A percentile compares a stretch with the other conserved stretches of the same genome.
phyloP scores from a whole-genome alignment of 2,888 invertebrate species.

The Tricholauxania praeusta region DNA sequence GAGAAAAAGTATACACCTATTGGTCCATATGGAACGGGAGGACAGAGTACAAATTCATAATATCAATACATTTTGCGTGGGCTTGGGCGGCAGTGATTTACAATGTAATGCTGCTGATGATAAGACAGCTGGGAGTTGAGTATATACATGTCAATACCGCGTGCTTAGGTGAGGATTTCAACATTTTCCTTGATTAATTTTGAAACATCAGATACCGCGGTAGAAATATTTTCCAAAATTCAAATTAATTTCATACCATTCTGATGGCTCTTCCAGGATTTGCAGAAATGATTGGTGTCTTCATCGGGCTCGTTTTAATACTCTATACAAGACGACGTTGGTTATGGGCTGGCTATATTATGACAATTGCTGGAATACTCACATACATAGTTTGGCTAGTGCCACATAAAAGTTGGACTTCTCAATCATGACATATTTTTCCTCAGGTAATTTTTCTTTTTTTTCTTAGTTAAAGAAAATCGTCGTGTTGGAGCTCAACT shows the following conservation, averaged over 20 bases:
- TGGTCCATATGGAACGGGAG: conserved; percentile 65
- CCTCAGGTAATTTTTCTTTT: not conserved
- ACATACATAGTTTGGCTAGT: conserved; percentile 63
- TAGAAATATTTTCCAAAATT: too few relatives aligned
- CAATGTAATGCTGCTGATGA: conserved; percentile 66
- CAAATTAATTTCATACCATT: too few relatives aligned
- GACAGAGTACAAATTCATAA: conserved; percentile 56
- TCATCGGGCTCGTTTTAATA: conserved; percentile 64
- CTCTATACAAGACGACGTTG: conserved; percentile 63
- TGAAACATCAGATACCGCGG: not conserved
- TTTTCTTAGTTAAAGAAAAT: conserved; percentile 51
- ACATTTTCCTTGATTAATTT: too few relatives aligned
- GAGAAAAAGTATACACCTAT: conserved; percentile 49
- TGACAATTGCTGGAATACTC: conserved; percentile 57
- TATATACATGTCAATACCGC: conserved; percentile 66
- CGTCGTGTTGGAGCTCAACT: conserved; percentile 62
- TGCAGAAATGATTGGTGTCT: conserved; percentile 65
- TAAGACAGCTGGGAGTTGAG: conserved; percentile 64
- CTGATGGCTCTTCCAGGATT: conserved; percentile 51
- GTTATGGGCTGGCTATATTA: conserved; percentile 64
- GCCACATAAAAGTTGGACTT: conserved; percentile 57
- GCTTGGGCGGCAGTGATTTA: conserved; percentile 62
- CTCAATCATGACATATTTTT: not conserved
- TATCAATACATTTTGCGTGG: conserved; percentile 63
- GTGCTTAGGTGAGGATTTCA: conserved; percentile 58